Evolutionary conservation across 2,888 invertebrate species (phyloP).

Genomic region (Lithophane socia): DNA sequence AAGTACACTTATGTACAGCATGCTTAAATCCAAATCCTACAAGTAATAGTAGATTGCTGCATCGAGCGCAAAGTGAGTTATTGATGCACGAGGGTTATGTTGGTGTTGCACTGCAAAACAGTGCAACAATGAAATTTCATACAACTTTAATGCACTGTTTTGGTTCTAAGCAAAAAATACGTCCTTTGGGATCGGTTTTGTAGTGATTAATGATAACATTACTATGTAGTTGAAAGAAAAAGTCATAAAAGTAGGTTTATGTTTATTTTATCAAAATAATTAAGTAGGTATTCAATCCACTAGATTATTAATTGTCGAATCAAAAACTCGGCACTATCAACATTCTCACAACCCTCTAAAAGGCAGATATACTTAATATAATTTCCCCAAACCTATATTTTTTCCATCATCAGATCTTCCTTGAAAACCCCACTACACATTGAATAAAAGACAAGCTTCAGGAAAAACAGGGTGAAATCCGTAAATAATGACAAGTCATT

Average conservation of each 20-base stretch:
- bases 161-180: too few species aligned
- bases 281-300: too few species aligned
- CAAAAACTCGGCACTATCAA: background rate
- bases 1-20: background rate
- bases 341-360: background rate
- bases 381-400: background rate
- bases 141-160: too few species aligned
- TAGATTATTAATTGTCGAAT: background rate
- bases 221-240: too few species aligned
- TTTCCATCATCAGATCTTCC: background rate
- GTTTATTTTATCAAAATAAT: background rate
- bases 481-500: conserved; percentile 59
- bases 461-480: conserved; percentile 41
- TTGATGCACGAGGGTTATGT: too few species aligned
- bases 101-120: too few species aligned
- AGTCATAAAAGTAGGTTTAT: too few species aligned
- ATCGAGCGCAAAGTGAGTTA: too few species aligned
- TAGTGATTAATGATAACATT: too few species aligned
- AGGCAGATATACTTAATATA: background rate
- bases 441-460: conserved; percentile 18
- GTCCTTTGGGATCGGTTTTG: too few species aligned
- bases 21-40: background rate
- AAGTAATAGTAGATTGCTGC: too few species aligned
- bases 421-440: conserved; percentile 23
- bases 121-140: too few species aligned